Base-by-base conservation (phyloP, 2,797 vertebrate genomes). In the Epinephelus coioides region DNA sequence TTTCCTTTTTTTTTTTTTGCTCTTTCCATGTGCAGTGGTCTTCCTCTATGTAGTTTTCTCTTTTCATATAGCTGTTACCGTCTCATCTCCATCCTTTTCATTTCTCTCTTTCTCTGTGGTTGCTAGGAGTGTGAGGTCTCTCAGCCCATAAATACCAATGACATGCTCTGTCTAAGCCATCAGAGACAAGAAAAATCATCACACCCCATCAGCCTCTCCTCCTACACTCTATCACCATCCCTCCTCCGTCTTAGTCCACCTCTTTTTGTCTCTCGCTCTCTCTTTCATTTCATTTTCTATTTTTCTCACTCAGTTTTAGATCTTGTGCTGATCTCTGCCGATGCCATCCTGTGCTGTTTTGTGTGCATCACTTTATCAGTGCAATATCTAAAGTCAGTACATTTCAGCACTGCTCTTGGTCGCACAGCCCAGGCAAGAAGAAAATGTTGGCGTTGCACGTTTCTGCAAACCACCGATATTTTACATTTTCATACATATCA, bases 61-160 rank as follows among this genome's bases (percentile, higher is more conserved):
- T 44, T 38, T 68, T 71, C 60, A 65, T 54, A n/a, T 19, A 59
- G 65, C 14, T 13, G 13, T 60, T 56, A 60, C 27, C 14, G 38
- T 75, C 61, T 82, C 34, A 78, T 81, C 78, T 78, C 49, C 34
- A 7, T 66, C 63, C 43, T 61, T 82, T 57, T 67, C 54, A 38
- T 43, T 71, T 53, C 51, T 30, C 27, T 71, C 74, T 75, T 15
- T 38, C 66, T 72, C 65, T 56, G 38, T 38, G 23, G 10, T 76
- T 83, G 73, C 27, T 67, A 46, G 15, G 61, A 78, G 74, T 51
- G 61, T 46, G 78, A 69, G 47, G 66, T 50, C 67, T 86, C 70
- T 75, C 50, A 59, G 68, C 61, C 71, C 78, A 78, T 81, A 83
- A 85, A 85, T 65, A 84, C 82, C 76, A 78, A 85, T 78, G 78